These are phyloP conservation scores for Pithecia hirsuta DNA, from an alignment of 2,797 vertebrate genomes.

Conservation along the genomic window DNA sequence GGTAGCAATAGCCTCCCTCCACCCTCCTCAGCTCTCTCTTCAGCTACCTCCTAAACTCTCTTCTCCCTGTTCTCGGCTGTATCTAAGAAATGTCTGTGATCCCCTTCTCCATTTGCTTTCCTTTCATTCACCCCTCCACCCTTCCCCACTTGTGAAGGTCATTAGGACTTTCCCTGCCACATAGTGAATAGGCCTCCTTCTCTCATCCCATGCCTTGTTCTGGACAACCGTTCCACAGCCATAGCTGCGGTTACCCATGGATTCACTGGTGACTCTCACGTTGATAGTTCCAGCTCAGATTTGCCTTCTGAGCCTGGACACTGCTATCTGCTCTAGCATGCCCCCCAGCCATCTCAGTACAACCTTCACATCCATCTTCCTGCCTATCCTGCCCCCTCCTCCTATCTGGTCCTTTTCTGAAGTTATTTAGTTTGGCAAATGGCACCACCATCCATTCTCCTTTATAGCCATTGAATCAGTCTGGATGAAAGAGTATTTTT, in stretches of 20 bases:
- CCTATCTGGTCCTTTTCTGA: background rate
- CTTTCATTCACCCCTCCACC: background rate
- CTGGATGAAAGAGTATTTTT: background rate
- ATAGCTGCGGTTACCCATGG: background rate
- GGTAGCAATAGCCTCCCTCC: background rate
- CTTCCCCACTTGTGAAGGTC: background rate
- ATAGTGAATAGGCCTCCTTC: background rate
- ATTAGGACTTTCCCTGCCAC: fast-evolving
- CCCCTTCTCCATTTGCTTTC: background rate
- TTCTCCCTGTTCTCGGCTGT: background rate
- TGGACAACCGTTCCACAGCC: background rate
- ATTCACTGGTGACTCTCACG: background rate
- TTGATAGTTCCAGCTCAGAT: background rate
- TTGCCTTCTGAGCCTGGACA: background rate
- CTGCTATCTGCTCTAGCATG: background rate
- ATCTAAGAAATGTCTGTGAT: background rate
- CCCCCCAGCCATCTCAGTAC: background rate
- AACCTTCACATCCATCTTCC: background rate
- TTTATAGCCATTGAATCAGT: background rate
- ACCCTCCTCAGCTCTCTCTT: background rate
- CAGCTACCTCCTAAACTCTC: background rate
- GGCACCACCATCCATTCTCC: background rate
- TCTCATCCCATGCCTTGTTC: background rate
- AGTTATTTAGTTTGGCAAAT: background rate
- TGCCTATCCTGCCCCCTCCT: background rate